These are phyloP conservation scores for Hassar affinis DNA, from an alignment of 2,113 vertebrate species.

Conservation along the genomic window DNA sequence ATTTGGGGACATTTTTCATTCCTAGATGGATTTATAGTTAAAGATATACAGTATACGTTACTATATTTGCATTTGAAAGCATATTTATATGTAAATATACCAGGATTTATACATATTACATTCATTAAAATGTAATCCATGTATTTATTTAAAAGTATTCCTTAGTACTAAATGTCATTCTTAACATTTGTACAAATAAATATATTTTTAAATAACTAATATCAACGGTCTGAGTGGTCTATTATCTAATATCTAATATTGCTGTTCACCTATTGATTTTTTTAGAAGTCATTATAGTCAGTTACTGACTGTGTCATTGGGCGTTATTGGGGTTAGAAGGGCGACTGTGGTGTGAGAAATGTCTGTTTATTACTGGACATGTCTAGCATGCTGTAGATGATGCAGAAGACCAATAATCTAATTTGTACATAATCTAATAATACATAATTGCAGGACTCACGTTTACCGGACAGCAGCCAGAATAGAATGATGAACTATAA, in stretches of 20 bases:
- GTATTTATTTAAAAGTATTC: not conserved
- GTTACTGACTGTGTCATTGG: slow-evolving; percentile 23
- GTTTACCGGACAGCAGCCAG: slow-evolving; percentile 27
- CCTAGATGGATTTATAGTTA: not conserved
- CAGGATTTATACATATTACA: not conserved
- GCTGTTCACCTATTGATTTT: not conserved
- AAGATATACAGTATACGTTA: too few species aligned
- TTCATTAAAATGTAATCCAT: not conserved
- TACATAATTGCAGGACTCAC: slow-evolving; percentile 29
- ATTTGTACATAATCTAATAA: slow-evolving; percentile 30
- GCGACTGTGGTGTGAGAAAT: slow-evolving; percentile 9
- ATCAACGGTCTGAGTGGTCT: not conserved
- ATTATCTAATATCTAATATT: not conserved
- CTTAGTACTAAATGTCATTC: not conserved
- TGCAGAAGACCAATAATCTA: not conserved
- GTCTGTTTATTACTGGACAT: slow-evolving; percentile 13
- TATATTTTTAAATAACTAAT: not conserved
- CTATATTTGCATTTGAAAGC: too few species aligned
- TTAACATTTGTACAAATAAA: not conserved
- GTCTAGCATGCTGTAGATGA: not conserved
- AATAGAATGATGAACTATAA: slow-evolving; percentile 28
- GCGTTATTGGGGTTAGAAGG: slow-evolving; percentile 17
- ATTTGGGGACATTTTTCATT: not conserved
- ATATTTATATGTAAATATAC: too few species aligned
- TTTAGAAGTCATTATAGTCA: slow-evolving; percentile 8